phyloP scores from a whole-genome alignment of 2,888 invertebrate genomes.

The Aethes cnicana region DNA sequence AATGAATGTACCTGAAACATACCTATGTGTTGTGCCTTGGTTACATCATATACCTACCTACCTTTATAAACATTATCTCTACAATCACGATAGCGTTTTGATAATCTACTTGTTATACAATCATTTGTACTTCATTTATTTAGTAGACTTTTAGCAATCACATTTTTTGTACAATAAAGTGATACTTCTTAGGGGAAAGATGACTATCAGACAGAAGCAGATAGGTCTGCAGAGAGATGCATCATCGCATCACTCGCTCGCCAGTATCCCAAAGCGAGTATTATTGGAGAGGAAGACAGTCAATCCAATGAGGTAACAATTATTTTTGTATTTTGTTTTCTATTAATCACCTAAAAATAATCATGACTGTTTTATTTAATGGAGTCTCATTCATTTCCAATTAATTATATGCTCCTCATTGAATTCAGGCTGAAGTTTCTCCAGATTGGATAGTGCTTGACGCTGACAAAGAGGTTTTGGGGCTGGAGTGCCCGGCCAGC shows the following conservation, averaged over 20 bases:
- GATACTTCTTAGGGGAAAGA: constrained; percentile 88
- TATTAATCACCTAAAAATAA: too few relatives aligned
- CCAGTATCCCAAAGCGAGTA: constrained; percentile 91
- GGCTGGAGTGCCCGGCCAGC: constrained; percentile 85
- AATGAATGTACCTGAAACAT: background rate
- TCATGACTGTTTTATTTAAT: too few relatives aligned
- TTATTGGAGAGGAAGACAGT: constrained; percentile 95
- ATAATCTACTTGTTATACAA: background rate
- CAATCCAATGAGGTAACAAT: constrained; percentile 81
- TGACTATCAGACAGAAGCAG: constrained; percentile 99
- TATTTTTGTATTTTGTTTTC: background rate
- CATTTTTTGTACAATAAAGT: too few relatives aligned
- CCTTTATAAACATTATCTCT: constrained; percentile 1
- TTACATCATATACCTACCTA: constrained; percentile 18
- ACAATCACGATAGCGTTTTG: constrained; percentile 5
- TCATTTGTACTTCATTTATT: constrained; percentile 1
- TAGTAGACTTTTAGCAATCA: background rate
- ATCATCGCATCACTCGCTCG: constrained; percentile 93
- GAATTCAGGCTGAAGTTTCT: constrained; percentile 73
- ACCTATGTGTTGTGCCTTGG: background rate
- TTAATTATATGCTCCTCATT: background rate
- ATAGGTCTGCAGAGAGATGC: constrained; percentile 95
- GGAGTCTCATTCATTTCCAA: too few relatives aligned
- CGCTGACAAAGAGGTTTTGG: constrained; percentile 85
- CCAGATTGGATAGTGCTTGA: constrained; percentile 90